Evolutionary conservation across 2,113 vertebrate genomes (phyloP), one percentile per base, ranked within the genome.

Genomic region (Axis porcinus): DNA sequence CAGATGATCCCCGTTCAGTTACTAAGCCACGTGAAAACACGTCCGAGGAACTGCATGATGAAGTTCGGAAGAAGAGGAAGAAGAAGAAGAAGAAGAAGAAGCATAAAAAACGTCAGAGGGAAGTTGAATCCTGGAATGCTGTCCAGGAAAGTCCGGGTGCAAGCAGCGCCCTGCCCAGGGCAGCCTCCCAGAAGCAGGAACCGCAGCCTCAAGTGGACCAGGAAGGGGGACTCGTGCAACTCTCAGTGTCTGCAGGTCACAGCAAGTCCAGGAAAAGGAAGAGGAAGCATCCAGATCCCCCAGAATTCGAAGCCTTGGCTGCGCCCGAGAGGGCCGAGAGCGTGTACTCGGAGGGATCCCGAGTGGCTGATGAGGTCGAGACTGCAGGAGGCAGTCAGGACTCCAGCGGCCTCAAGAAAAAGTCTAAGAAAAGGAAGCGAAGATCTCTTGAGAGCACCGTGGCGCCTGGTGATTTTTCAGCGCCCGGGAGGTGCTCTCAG

Each of bases 211-310:
- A 62, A 11, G 19, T 3, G 58, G 12, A 19, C 40, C 57, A 2
- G 0, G 19, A 40, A 0, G 92, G 6, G 6, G 47, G 4, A 21
- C 13, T 1, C 6, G 0, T 3, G 0, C 27, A 0, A 0, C 12
- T 3, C 0, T 21, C 4, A 0, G 28, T 2, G 2, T 58, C 94
- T 58, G 2, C n/a, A 2, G 4, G 0, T 19, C 36, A 54, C 15
- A 25, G 14, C 3, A 16, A 5, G 0, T 52, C 86, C 27, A 92
- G 95, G 91, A n/a, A 54, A 0, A 70, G 85, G 84, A 91, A 81
- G n/a, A 94, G 13, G 7, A 94, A 52, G 3, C 0, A 4, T 5
- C 76, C 58, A 30, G 2, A 0, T 1, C 0, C 8, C 3, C 57
- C 2, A 17, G 93, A 94, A 1, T 12, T 7, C 1, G 62, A 50